Percentiles rank a stretch among this genome's conserved stretches.
Conservation (phyloP, 2,888 invertebrate genomes). For the Morpho achilles region DNA sequence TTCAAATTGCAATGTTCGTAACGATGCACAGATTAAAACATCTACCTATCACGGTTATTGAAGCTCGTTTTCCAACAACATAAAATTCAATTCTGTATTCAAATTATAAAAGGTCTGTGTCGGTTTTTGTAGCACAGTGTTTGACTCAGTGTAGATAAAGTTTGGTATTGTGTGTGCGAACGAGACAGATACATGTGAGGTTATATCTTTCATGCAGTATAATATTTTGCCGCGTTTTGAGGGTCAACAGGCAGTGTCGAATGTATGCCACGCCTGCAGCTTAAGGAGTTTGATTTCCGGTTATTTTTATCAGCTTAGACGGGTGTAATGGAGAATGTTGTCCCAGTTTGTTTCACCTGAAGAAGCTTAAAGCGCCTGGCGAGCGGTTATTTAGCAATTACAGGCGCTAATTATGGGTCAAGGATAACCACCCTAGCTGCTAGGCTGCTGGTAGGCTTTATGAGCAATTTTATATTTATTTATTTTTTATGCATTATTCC, state of each 20-base stretch:
- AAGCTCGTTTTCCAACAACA: constrained; percentile 13
- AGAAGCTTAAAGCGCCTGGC: no score
- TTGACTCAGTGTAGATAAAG: constrained; percentile 3
- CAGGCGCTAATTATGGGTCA: no score
- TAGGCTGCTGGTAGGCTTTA: no score
- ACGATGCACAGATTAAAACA: constrained; percentile 3
- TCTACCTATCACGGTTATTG: constrained; percentile 9
- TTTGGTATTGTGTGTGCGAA: constrained; percentile 3
- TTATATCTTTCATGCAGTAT: not conserved
- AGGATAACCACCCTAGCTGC: no score
- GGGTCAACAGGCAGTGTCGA: constrained; percentile 16
- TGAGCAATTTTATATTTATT: no score
- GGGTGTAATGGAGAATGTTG: no score
- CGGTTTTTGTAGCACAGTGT: constrained; percentile 10
- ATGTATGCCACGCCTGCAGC: constrained; percentile 18
- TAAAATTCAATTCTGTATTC: constrained; percentile 11
- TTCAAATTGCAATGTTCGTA: constrained; percentile 1
- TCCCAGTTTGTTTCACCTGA: no score
- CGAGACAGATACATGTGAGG: not conserved
- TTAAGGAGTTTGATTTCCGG: constrained; percentile 20
- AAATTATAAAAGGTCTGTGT: constrained; percentile 13
- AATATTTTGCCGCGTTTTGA: constrained; percentile 8
- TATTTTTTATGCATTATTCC: no score
- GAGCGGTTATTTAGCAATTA: no score
- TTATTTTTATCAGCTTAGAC: not conserved